A percentile compares a stretch with the other conserved stretches of the same genome.
Conservation (phyloP, 2,797 vertebrate genomes). For the Acridotheres tristis region DNA sequence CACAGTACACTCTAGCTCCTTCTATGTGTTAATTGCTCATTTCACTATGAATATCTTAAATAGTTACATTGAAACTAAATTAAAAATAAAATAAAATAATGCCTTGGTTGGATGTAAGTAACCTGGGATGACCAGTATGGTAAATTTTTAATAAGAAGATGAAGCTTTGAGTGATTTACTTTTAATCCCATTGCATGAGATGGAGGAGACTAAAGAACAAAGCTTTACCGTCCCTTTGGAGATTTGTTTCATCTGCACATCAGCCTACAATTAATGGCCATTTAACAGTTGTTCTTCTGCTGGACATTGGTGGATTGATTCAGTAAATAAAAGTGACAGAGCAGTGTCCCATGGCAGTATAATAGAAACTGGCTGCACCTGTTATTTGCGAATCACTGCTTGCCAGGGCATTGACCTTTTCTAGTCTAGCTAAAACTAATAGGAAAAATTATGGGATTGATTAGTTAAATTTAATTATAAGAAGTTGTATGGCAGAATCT, state of each 20-base stretch:
- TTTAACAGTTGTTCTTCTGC: slow-evolving; percentile 83
- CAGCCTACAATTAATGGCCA: slow-evolving; percentile 83
- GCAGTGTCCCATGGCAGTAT: slow-evolving; percentile 73
- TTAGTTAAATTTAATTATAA: slow-evolving; percentile 63
- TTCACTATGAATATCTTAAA: background rate
- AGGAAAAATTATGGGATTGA: slow-evolving; percentile 71
- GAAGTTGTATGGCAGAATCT: slow-evolving; percentile 10
- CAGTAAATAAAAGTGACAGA: slow-evolving; percentile 86
- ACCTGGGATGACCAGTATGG: slow-evolving; percentile 54
- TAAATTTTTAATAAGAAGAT: slow-evolving; percentile 78
- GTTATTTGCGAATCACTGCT: slow-evolving; percentile 81
- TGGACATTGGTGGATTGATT: slow-evolving; percentile 85
- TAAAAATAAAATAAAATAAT: background rate
- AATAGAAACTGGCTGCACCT: slow-evolving; percentile 78
- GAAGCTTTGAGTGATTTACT: slow-evolving; percentile 74
- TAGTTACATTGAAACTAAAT: background rate
- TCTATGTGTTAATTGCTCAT: background rate
- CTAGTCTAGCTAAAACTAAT: slow-evolving; percentile 75
- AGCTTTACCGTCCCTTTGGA: slow-evolving; percentile 81
- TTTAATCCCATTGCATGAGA: slow-evolving; percentile 68
- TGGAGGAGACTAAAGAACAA: slow-evolving; percentile 78
- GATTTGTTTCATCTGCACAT: slow-evolving; percentile 83
- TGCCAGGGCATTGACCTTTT: slow-evolving; percentile 79
- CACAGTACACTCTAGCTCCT: fast-evolving
- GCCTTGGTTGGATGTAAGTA: background rate